Conservation (phyloP, 2,888 invertebrate genomes). For the Caenorhabditis plicata region DNA sequence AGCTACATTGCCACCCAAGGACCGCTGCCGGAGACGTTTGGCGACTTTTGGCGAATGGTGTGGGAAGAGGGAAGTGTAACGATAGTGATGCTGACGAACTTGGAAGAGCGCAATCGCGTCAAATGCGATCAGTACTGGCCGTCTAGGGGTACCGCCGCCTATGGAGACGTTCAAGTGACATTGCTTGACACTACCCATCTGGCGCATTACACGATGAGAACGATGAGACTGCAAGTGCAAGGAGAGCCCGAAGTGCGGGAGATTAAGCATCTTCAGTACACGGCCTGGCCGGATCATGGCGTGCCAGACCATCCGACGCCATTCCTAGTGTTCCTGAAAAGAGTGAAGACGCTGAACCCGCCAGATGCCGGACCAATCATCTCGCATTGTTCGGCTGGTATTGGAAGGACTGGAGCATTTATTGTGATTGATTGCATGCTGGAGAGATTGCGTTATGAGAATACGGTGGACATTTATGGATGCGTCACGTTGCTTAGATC, state of each 20-base stretch:
- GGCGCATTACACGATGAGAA: slow-evolving; percentile 95
- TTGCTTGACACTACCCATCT: slow-evolving; percentile 92
- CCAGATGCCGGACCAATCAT: slow-evolving; percentile 89
- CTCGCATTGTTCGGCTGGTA: slow-evolving; percentile 86
- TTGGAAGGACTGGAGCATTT: slow-evolving; percentile 92
- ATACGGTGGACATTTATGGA: slow-evolving; percentile 97
- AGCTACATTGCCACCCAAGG: slow-evolving; percentile 99
- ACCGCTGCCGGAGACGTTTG: slow-evolving; percentile 92
- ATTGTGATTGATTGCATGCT: slow-evolving; percentile 99
- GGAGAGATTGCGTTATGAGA: slow-evolving; percentile 92
- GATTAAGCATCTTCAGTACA: slow-evolving; percentile 94
- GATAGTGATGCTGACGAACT: slow-evolving; percentile 98
- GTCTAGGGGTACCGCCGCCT: slow-evolving; percentile 86
- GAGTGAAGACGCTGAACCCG: slow-evolving; percentile 87
- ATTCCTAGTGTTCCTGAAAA: slow-evolving; percentile 90
- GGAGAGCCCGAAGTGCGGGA: slow-evolving; percentile 78
- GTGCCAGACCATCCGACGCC: slow-evolving; percentile 99
- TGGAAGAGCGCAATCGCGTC: slow-evolving; percentile 92
- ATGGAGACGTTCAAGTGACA: slow-evolving; percentile 88
- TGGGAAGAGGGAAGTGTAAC: slow-evolving; percentile 94
- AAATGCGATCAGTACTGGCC: slow-evolving; percentile 84
- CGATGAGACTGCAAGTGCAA: slow-evolving; percentile 79
- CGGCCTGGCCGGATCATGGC: slow-evolving; percentile 98
- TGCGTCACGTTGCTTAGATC: slow-evolving; percentile 96
- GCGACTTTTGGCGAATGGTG: slow-evolving; percentile 98